Conservation (phyloP, 2,888 invertebrate species). For the Aporophyla nigra region DNA sequence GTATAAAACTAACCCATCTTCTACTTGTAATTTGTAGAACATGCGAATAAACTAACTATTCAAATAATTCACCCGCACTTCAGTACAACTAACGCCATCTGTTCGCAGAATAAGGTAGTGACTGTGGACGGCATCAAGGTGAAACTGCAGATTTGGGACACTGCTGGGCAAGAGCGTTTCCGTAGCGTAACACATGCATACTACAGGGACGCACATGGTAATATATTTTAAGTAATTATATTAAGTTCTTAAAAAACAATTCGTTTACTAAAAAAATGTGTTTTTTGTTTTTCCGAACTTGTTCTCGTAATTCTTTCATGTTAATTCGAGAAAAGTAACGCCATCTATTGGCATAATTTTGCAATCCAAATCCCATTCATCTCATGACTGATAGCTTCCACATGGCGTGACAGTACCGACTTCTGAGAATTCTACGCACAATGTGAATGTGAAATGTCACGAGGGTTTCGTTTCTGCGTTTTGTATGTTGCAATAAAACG, state of each 20-base stretch:
- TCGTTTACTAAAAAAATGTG: too few species aligned
- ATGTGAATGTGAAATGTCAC: constrained; percentile 17
- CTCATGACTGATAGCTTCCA: constrained; percentile 40
- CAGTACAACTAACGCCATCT: constrained; percentile 85
- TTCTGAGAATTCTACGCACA: constrained; percentile 39
- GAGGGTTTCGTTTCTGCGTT: neutral
- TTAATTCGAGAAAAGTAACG: constrained; percentile 59
- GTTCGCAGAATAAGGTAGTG: constrained; percentile 95
- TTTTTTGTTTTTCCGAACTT: neutral
- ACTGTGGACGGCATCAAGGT: constrained; percentile 96
- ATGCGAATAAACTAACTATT: neutral
- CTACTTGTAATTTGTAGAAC: neutral
- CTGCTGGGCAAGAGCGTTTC: constrained; percentile 98
- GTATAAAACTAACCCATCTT: neutral
- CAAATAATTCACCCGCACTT: neutral
- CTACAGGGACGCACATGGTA: constrained; percentile 98
- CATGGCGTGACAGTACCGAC: constrained; percentile 29
- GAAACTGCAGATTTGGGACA: constrained; percentile 99
- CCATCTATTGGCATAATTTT: constrained; percentile 67
- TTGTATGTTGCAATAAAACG: neutral
- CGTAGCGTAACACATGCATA: constrained; percentile 98
- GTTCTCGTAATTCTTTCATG: neutral
- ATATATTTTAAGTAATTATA: constrained; percentile 49
- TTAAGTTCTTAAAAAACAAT: neutral
- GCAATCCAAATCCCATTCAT: neutral